phyloP scores from a whole-genome alignment of 2,113 vertebrate genomes.

The Piaya cayana region DNA sequence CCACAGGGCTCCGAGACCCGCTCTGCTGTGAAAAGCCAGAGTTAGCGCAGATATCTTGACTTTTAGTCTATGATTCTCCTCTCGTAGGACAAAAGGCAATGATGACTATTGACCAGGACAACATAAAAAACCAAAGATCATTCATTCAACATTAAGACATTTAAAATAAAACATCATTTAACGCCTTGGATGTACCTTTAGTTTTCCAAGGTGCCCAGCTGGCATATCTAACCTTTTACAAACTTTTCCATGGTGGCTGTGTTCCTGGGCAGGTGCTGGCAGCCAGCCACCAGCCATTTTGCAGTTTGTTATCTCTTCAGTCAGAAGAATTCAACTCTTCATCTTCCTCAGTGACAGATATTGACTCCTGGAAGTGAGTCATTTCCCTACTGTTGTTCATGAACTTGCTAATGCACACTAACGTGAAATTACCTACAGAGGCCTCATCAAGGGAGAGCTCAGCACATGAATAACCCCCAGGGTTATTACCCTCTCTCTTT shows the following conservation, averaged over 20 bases:
- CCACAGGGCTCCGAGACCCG: neutral
- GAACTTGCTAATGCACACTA: neutral
- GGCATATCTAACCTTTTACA: neutral
- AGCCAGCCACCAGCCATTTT: neutral
- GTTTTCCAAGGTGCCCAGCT: neutral
- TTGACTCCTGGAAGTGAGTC: neutral
- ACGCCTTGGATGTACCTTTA: neutral
- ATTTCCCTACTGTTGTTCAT: neutral
- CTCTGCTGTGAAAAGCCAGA: neutral
- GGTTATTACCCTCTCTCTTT: neutral
- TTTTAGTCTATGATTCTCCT: neutral
- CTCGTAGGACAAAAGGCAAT: neutral
- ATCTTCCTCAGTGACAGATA: constrained; percentile 1
- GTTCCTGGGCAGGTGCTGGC: neutral
- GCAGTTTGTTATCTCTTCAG: neutral
- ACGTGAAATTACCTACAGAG: neutral
- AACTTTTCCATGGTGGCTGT: neutral
- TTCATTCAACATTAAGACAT: neutral
- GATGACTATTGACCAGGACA: neutral
- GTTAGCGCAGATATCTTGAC: neutral
- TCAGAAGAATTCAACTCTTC: neutral
- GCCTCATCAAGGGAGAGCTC: neutral
- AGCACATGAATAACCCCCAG: fast-evolving
- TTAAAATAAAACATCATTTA: neutral
- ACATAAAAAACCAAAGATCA: neutral